A percentile compares a stretch with the other conserved stretches of the same genome.
phyloP scores from a whole-genome alignment of 1,140 invertebrate species.

The Drosophila carrolli region DNA sequence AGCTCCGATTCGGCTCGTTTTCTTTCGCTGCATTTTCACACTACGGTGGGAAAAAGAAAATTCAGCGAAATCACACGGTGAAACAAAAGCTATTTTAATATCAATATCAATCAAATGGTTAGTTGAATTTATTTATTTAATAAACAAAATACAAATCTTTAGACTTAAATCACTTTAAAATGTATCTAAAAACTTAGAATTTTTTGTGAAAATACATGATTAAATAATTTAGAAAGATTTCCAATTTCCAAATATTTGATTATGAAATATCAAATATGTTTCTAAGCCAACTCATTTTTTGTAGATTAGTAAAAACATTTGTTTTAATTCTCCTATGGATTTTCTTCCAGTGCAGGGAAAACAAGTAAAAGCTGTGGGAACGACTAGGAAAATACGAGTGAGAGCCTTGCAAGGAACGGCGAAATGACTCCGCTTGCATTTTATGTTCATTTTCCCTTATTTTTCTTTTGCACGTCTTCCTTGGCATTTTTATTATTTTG shows the following conservation, averaged over 20 bases:
- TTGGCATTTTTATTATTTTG: conserved; percentile 71
- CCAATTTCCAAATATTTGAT: too few species aligned
- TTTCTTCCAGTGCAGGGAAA: conserved; percentile 3
- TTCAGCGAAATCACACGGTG: conserved; percentile 1
- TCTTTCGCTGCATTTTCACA: conserved; percentile 63
- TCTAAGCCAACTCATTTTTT: neutral
- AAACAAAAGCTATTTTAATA: neutral
- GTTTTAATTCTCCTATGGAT: too few species aligned
- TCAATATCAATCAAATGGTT: too few species aligned
- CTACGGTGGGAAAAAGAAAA: conserved; percentile 20
- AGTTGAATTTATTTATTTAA: too few species aligned
- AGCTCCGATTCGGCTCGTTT: conserved; percentile 46
- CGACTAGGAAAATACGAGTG: conserved; percentile 13
- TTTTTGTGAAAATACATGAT: too few species aligned
- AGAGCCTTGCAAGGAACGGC: conserved; percentile 37
- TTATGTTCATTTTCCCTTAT: conserved; percentile 54
- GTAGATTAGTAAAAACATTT: too few species aligned
- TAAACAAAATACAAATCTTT: too few species aligned
- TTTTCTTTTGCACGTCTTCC: conserved; percentile 32
- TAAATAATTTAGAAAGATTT: too few species aligned
- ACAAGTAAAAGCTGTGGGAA: conserved; percentile 3
- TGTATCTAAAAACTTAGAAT: too few species aligned
- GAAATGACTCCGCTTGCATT: conserved; percentile 75
- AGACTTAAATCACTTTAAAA: too few species aligned
- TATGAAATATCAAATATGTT: neutral